phyloP scores from a whole-genome alignment of 2,888 invertebrate genomes.

The Microdon myrmicae region DNA sequence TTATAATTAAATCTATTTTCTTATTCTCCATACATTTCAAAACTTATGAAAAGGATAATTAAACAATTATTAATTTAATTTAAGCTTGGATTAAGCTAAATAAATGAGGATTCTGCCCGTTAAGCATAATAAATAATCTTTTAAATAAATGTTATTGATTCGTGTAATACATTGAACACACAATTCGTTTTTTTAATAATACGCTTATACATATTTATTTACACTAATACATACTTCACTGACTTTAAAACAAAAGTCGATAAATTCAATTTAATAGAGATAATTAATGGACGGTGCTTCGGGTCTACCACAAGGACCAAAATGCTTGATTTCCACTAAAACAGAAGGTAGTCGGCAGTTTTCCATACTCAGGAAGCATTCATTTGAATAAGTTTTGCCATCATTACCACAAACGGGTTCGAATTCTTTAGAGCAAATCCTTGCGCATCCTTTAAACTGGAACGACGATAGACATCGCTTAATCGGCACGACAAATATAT shows the following conservation, averaged over 20 bases:
- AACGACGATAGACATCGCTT: slow-evolving; percentile 87
- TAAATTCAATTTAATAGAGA: slow-evolving; percentile 73
- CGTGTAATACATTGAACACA: no score
- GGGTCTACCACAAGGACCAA: slow-evolving; percentile 87
- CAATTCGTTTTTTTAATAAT: no score
- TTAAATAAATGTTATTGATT: no score
- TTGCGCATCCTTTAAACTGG: slow-evolving; percentile 86
- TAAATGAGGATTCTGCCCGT: no score
- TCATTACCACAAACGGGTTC: slow-evolving; percentile 95
- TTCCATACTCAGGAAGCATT: slow-evolving; percentile 91
- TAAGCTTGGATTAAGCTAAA: no score
- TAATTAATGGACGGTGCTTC: slow-evolving; percentile 89
- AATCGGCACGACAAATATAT: slow-evolving; percentile 90
- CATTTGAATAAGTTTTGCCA: slow-evolving; percentile 91
- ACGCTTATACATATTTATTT: slow-evolving; percentile 41
- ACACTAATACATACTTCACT: slow-evolving; percentile 21
- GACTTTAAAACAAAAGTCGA: no score
- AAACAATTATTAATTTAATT: no score
- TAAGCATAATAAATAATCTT: no score
- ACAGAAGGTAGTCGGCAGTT: slow-evolving; percentile 84
- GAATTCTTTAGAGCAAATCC: slow-evolving; percentile 86
- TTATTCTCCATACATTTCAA: no score
- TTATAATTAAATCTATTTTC: no score
- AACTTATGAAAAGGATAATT: no score
- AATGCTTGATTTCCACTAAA: slow-evolving; percentile 79